These are phyloP conservation scores for Gonatopus flavifemur DNA, from an alignment of 1,140 invertebrate species.

Conservation along the genomic window DNA sequence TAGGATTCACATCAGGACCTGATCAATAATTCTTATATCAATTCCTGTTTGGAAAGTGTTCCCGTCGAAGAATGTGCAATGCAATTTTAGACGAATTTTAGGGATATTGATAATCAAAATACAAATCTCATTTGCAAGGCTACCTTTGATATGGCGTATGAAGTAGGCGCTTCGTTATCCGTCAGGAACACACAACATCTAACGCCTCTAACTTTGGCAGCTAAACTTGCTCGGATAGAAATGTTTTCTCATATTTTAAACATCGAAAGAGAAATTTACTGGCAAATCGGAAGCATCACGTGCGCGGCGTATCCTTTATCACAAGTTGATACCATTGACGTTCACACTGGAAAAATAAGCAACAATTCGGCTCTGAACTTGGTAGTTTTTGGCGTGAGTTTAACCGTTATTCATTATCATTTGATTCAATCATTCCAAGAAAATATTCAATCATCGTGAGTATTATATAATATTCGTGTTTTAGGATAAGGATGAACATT, in stretches of 20 bases:
- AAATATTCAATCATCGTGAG: conserved; percentile 1
- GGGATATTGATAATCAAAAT: conserved; percentile 4
- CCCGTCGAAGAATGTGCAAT: not conserved
- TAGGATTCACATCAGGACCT: too few species aligned
- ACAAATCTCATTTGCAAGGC: conserved; percentile 60
- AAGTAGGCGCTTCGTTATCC: conserved; percentile 83
- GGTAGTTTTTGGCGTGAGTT: conserved; percentile 94
- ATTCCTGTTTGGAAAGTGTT: not conserved
- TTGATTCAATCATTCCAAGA: not conserved
- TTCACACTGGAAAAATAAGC: conserved; percentile 86
- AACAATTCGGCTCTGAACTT: conserved; percentile 93
- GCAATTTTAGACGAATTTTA: too few species aligned
- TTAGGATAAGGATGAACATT: conserved; percentile 90
- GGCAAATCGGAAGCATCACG: conserved; percentile 93
- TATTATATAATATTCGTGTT: conserved; percentile 22
- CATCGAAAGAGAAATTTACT: conserved; percentile 92
- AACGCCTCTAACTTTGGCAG: conserved; percentile 91
- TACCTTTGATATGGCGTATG: conserved; percentile 93
- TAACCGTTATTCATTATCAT: not conserved
- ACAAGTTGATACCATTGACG: conserved; percentile 94
- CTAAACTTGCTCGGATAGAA: conserved; percentile 89
- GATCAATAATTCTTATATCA: not conserved
- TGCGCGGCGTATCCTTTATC: conserved; percentile 96
- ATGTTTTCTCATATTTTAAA: conserved; percentile 96
- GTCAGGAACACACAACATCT: conserved; percentile 86